Base-by-base conservation (phyloP, 2,888 invertebrate genomes). In the Callyntrura sp. region DNA sequence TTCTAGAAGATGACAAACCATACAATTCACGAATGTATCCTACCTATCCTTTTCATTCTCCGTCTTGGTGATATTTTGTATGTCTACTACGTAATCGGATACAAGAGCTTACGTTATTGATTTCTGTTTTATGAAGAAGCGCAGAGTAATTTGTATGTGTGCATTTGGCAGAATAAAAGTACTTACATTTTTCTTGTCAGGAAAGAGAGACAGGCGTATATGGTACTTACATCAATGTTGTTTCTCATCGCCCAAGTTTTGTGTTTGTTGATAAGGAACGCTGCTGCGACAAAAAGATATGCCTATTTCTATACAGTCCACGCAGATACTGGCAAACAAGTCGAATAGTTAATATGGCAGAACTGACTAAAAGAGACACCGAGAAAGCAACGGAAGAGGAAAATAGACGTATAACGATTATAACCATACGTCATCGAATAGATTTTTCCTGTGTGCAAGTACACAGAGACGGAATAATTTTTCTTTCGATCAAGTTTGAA, bases 31-130 rank as follows among this genome's bases (percentile, higher is more conserved):
- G 70, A 20, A 45, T 70, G 70, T 45, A 45, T 70, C n/a, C n/a
- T n/a, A n/a, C n/a, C 17, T 9, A 17, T 70, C 20, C 17, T 45
- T 45, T 70, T 45, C 45, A 20, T 20, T n/a, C n/a, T n/a, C n/a
- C n/a, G n/a, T 17, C 68, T 1, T 35, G 8, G 3, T 68, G 28
- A 68, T 68, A 68, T 35, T 45, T 17, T 35, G 23, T 20, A 12
- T 17, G 8, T 60, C 1, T 82, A 65, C n/a, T n/a, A n/a, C 11
- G 73, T 85, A 85, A 85, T 85, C 85, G 73, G 85, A 73, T 85
- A 85, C 23, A 43, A 20, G 35, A 73, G 85, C 73, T 85, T 85
- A 73, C 60, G 73, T 85, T 85, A 85, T 85, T 85, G 85, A 85
- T 85, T 85, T 85, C 70, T 73, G 12, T 57, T 55, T 60, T 73